Conservation (phyloP, 2,888 invertebrate species). For the Embidobia sp. region DNA sequence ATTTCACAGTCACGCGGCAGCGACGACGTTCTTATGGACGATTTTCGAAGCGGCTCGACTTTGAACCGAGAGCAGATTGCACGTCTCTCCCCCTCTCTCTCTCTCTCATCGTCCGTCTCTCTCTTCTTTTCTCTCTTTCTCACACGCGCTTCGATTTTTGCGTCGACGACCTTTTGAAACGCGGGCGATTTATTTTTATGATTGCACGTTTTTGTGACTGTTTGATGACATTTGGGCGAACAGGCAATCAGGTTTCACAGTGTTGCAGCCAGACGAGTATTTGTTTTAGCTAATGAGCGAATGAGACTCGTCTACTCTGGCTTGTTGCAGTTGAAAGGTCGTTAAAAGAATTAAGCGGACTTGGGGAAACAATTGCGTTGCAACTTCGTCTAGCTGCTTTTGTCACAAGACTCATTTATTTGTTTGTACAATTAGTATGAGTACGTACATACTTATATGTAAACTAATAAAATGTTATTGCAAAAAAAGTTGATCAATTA, state of each 20-base stretch:
- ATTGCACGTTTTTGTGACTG: constrained; percentile 18
- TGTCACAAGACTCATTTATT: no score
- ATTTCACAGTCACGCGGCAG: constrained; percentile 44
- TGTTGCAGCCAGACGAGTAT: constrained; percentile 6
- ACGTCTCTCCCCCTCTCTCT: constrained; percentile 1
- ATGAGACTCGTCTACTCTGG: neutral
- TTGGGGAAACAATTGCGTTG: no score
- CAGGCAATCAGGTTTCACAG: neutral
- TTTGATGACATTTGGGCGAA: constrained; percentile 37
- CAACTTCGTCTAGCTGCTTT: no score
- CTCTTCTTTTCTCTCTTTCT: constrained; percentile 2
- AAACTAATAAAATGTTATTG: no score
- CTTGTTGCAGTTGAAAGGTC: no score
- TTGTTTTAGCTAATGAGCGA: constrained; percentile 10
- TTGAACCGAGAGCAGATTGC: constrained; percentile 33
- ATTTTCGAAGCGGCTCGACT: constrained; percentile 57
- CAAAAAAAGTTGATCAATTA: no score
- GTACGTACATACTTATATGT: no score
- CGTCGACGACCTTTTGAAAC: constrained; percentile 35
- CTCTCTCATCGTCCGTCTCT: neutral
- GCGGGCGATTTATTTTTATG: constrained; percentile 21
- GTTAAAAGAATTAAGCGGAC: no score
- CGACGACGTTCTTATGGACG: constrained; percentile 51
- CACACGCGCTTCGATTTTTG: constrained; percentile 20
- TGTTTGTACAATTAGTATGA: no score